Base-by-base conservation (phyloP, 2,113 vertebrate species). In the Alethe diademata region DNA sequence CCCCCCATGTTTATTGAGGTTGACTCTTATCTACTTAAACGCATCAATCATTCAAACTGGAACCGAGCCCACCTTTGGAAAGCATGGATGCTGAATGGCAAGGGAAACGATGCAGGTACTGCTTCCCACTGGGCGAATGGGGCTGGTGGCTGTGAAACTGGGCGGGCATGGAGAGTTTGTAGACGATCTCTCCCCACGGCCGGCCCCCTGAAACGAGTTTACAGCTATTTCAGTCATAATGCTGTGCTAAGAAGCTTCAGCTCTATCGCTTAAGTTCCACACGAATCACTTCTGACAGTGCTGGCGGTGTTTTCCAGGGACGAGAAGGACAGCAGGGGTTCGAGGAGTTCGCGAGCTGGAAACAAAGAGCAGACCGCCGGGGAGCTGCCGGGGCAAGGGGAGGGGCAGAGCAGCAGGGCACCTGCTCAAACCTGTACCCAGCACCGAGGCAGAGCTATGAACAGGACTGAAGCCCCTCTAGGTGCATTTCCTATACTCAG, bases 341-440 rank as follows among this genome's bases (percentile, higher is more conserved):
- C 1, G 8, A 45, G n/a, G 47, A 18, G 43, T 14, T 56, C 1
- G 2, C 0, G 1, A 0, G 15, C 57, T 31, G 54, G 35, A 31
- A 51, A 13, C 29, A 10, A 42, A 43, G 56, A 42, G 14, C 25
- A 1, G 22, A 12, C 2, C 2, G 11, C 48, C 15, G 3, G 9
- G 35, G 7, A 54, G 5, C 45, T n/a, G 25, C 1, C 0, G 9
- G 54, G 45, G 64, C 40, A 22, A 24, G 1, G 19, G 19, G 7
- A 14, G 8, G 19, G 31, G 11, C 28, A 78, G 74, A 48, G 62
- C 43, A 51, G 47, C 51, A 53, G 14, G 26, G 28, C 45, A 64
- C 25, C 15, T 0, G 1, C 35, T 50, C 61, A 22, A 19, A 60
- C 5, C 24, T 35, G 65, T 14, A 14, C 36, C 29, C 24, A 53